Evolutionary conservation across 2,888 invertebrate genomes (phyloP).

Genomic region (Petrolisthes manimaculis): DNA sequence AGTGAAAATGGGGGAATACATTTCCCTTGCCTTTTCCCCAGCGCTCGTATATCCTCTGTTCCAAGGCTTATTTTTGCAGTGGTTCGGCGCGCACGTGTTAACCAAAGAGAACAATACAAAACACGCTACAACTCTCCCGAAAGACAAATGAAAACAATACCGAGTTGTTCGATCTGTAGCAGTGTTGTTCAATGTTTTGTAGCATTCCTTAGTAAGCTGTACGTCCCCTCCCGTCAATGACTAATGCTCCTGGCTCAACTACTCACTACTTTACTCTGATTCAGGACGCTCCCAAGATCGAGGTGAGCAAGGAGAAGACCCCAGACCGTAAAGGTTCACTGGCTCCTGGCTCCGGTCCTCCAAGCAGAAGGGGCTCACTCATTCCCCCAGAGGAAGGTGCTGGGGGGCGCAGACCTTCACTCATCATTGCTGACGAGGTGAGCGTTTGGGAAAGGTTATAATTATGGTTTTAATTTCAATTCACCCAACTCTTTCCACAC

Average conservation of each 20-base stretch:
- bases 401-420: conserved; percentile 86
- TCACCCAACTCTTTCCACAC: not conserved
- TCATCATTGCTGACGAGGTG: conserved; percentile 96
- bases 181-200: no score
- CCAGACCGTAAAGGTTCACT: conserved; percentile 75
- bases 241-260: not conserved
- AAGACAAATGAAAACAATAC: no score
- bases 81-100: no score
- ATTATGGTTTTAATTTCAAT: not conserved
- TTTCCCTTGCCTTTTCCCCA: no score
- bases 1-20: no score
- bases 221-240: not conserved
- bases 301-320: conserved; percentile 56
- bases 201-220: not conserved
- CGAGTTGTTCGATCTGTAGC: no score
- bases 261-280: not conserved
- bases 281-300: conserved; percentile 65
- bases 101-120: no score
- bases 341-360: conserved; percentile 77
- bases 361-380: conserved; percentile 85
- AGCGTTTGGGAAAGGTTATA: not conserved
- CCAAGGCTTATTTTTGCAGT: no score
- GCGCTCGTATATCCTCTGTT: no score
- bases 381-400: conserved; percentile 89
- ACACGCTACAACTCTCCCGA: no score